Conservation (phyloP, 2,888 invertebrate species). For the Melinaea marsaeus region DNA sequence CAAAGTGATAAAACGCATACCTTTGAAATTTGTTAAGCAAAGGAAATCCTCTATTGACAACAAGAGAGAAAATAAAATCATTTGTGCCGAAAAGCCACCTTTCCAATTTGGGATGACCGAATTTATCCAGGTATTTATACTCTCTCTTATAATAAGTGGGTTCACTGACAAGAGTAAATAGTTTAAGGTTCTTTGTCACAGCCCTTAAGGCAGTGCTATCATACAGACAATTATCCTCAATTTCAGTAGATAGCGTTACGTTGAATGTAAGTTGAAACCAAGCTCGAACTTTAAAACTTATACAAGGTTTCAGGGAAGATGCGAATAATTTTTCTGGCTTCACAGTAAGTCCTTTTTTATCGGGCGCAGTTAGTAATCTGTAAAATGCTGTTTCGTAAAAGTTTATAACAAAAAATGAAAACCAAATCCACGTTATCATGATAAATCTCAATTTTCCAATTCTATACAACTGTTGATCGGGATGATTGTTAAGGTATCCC, state of each 20-base stretch:
- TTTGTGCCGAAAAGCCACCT: conserved; percentile 40
- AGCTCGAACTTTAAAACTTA: conserved; percentile 41
- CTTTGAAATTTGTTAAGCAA: conserved; percentile 41
- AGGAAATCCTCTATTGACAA: conserved; percentile 47
- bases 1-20: conserved; percentile 42
- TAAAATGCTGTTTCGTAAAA: conserved; percentile 57
- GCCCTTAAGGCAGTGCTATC: conserved; percentile 40
- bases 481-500: conserved; percentile 50
- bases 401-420: conserved; percentile 51
- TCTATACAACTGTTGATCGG: conserved; percentile 39
- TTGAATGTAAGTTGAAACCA: conserved; percentile 47
- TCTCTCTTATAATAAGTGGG: conserved; percentile 43
- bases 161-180: conserved; percentile 45
- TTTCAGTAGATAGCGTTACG: conserved; percentile 40
- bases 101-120: conserved; percentile 44
- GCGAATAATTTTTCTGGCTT: conserved; percentile 36
- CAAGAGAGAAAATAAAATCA: conserved; percentile 37
- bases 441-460: conserved; percentile 42
- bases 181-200: conserved; percentile 39
- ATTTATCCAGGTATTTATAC: conserved; percentile 39
- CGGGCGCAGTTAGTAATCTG: conserved; percentile 46
- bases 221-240: conserved; percentile 38
- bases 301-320: conserved; percentile 46
- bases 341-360: conserved; percentile 32
- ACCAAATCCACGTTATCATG: conserved; percentile 54